Evolutionary conservation across 2,113 vertebrate species (phyloP).

Genomic region (Vulpes ferrilata): DNA sequence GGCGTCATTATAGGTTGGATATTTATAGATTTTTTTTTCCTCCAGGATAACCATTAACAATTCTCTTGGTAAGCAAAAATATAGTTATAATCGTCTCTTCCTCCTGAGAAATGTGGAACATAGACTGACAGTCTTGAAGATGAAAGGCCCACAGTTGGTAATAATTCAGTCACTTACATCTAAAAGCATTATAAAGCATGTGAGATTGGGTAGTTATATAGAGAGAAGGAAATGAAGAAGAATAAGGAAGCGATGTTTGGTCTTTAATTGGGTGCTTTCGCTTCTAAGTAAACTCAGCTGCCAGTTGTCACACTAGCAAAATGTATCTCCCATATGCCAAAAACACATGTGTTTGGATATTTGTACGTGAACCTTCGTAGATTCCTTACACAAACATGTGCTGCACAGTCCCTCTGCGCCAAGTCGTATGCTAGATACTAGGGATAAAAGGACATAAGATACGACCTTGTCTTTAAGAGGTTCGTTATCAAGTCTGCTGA

Average conservation of each 20-base stretch:
- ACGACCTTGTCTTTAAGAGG: neutral
- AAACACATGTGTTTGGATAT: neutral
- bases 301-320: conserved; percentile 8
- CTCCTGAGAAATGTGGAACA: conserved; percentile 68
- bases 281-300: conserved; percentile 34
- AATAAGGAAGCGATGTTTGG: neutral
- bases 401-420: neutral
- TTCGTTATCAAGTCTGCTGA: neutral
- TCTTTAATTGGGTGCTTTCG: conserved; percentile 54
- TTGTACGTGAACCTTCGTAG: neutral
- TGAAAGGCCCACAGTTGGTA: conserved; percentile 46
- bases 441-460: neutral
- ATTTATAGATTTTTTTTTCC: conserved; percentile 67
- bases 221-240: neutral
- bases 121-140: conserved; percentile 58
- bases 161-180: conserved; percentile 63
- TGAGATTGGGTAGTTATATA: conserved; percentile 23
- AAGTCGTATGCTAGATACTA: neutral
- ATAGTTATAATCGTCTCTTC: conserved; percentile 58
- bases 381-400: neutral
- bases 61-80: conserved; percentile 81
- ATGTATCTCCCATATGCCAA: neutral
- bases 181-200: conserved; percentile 61
- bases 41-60: conserved; percentile 75
- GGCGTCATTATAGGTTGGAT: conserved; percentile 71